Base-by-base conservation (phyloP, 2,888 invertebrate genomes). In the Hoplodrina ambigua region DNA sequence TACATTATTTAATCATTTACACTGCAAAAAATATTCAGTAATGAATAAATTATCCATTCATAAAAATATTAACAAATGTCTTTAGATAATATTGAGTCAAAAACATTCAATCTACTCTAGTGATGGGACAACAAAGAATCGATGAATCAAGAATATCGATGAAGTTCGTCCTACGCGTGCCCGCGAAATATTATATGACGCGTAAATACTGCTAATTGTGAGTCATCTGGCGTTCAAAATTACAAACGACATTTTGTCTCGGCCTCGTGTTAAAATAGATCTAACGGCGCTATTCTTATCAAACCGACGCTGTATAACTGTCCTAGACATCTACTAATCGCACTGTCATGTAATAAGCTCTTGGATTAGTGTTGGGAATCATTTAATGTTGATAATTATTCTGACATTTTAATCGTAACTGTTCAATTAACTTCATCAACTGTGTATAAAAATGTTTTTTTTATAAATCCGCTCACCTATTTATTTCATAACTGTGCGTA, bases 241-340 rank as follows among this genome's bases (percentile, higher is more conserved):
- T 72, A 81, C 63, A 72, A 78, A 78, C 65, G 81, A 72, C 69
- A 78, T 78, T 75, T 81, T 75, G 72, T 78, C 72, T 75, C 69
- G 69, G 67, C 63, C 75, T 71, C 69, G 60, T 53, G 62, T 79
- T 81, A 70, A 81, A 81, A 81, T 81, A 81, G 78, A 78, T 72
- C 78, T 75, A 63, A 81, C 72, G 75, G 66, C 57, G 70, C 80
- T 80, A 80, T 81, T 78, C 78, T 78, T 78, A 72, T 81, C 75
- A 72, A 66, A 65, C 59, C 30, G 54, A 74, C 46, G 46, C 58
- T 59, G 69, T 80, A 58, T 79, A 80, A 80, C 77, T 80, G 80
- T 77, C 69, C 69, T 71, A 74, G 69, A 74, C 69, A 68, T 74
- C 70, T 71, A 73, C 68, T 80, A 78, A 80, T 77, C 59, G 65